These are phyloP conservation scores for Leptopilina myrica DNA, from an alignment of 2,888 invertebrate species.

Conservation along the genomic window DNA sequence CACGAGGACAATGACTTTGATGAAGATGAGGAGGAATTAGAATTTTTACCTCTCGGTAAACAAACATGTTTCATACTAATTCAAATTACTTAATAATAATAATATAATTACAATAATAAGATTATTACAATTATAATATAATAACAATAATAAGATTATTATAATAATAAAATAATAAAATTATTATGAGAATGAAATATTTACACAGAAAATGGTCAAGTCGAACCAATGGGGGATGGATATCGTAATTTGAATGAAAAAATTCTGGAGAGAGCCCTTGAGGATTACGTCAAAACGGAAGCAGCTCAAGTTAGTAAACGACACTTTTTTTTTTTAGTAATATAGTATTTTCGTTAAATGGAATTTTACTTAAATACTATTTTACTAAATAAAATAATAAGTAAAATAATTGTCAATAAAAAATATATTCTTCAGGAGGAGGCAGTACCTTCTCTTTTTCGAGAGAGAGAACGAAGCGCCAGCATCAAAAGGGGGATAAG, in stretches of 20 bases:
- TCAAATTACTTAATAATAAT: not conserved
- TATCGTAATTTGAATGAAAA: slow-evolving; percentile 72
- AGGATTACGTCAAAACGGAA: slow-evolving; percentile 65
- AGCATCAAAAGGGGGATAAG: slow-evolving; percentile 60
- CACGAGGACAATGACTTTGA: slow-evolving; percentile 59
- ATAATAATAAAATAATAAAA: not conserved
- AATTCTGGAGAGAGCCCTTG: slow-evolving; percentile 62
- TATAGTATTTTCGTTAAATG: too few relatives aligned
- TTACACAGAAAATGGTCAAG: slow-evolving; percentile 71
- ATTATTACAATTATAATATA: too few relatives aligned
- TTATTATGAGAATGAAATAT: slow-evolving; percentile 2
- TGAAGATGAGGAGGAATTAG: slow-evolving; percentile 62
- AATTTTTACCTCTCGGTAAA: slow-evolving; percentile 66
- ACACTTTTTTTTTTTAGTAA: not conserved
- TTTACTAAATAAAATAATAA: too few relatives aligned
- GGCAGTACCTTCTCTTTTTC: slow-evolving; percentile 65
- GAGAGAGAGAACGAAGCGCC: slow-evolving; percentile 68
- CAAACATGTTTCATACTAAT: not conserved
- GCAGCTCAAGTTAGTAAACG: slow-evolving; percentile 61
- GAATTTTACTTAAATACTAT: too few relatives aligned
- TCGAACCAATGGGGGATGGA: slow-evolving; percentile 76
- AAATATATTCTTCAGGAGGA: slow-evolving; percentile 53
- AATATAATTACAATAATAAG: not conserved
- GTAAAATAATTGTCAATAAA: not conserved
- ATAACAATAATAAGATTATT: too few relatives aligned